phyloP scores from a whole-genome alignment of 2,888 invertebrate species.

The Leptura quadrifasciata region DNA sequence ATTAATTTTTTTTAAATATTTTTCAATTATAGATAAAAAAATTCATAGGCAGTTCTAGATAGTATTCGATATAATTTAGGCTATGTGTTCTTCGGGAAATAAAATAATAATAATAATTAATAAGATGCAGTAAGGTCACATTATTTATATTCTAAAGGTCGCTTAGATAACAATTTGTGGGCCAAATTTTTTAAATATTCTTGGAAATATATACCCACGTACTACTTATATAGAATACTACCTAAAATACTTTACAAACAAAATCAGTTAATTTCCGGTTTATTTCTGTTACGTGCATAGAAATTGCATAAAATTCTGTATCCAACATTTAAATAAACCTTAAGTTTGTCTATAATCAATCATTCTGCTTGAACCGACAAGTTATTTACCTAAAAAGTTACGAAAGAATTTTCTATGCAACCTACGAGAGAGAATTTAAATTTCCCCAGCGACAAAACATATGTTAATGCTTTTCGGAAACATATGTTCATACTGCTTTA shows the following conservation, averaged over 20 bases:
- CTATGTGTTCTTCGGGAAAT: no score
- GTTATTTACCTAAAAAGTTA: constrained; percentile 37
- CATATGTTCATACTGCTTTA: constrained; percentile 62
- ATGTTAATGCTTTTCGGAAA: constrained; percentile 62
- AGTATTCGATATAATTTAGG: no score
- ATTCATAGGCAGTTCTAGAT: no score
- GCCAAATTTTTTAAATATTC: neutral
- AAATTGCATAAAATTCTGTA: neutral
- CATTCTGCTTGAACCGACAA: constrained; percentile 6
- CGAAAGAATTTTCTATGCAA: constrained; percentile 48
- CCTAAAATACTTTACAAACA: neutral
- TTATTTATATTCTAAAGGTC: no score
- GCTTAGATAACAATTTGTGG: neutral
- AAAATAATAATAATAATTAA: no score
- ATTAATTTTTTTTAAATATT: no score
- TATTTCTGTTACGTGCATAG: neutral
- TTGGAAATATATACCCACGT: neutral
- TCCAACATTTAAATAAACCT: neutral
- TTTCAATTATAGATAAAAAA: no score
- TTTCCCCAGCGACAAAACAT: constrained; percentile 63
- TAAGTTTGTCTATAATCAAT: constrained; percentile 23
- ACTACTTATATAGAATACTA: neutral
- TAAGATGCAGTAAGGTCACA: no score
- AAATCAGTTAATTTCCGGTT: neutral
- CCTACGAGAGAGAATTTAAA: constrained; percentile 58